Evolutionary conservation across 2,888 invertebrate genomes (phyloP), one percentile per base, ranked within the genome.

Genomic region (Merodon equestris): DNA sequence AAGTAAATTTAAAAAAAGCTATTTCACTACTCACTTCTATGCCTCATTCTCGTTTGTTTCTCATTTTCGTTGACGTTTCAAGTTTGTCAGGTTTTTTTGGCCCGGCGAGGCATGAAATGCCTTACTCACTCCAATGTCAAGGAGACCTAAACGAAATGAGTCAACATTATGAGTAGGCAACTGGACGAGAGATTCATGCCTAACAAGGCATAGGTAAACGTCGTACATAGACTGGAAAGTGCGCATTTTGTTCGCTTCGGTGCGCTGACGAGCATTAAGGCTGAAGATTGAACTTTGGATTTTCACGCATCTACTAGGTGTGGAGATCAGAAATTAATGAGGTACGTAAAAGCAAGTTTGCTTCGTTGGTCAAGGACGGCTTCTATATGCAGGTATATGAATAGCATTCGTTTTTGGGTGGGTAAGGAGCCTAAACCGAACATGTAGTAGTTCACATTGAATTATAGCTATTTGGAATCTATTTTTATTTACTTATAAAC

Each of bases 141-240:
- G 45, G 50, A 34, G 19, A 47, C 34, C 54, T 14, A 4, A 18
- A 44, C 53, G 38, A 60, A 60, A 58, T 68, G 58, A 68, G 58
- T 51, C 58, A 58, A 58, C 54, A 71, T 60, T 66, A n/a, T n/a
- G n/a, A n/a, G n/a, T n/a, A 64, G 71, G 64, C 60, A 60, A 48
- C 53, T 36, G 40, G 53, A 76, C 44, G 48, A 66, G 27, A 56
- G 66, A 44, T 54, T 60, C 5, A 18, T 56, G 66, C 38, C 45
- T 40, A 71, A 40, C 66, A 54, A 50, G 36, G 60, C 71, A 48
- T 56, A 53, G 18, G 17, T 58, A 48, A 57, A 45, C 45, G 42
- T 48, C 45, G 44, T 58, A 60, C 42, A 40, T 15, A 42, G 50
- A 44, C 66, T 44, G 34, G 63, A 53, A 53, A 40, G 38, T 44